A percentile compares a stretch with the other conserved stretches of the same genome.
These are phyloP conservation scores for Drosophila phalerata DNA, from an alignment of 2,888 invertebrate species.

Conservation along the genomic window DNA sequence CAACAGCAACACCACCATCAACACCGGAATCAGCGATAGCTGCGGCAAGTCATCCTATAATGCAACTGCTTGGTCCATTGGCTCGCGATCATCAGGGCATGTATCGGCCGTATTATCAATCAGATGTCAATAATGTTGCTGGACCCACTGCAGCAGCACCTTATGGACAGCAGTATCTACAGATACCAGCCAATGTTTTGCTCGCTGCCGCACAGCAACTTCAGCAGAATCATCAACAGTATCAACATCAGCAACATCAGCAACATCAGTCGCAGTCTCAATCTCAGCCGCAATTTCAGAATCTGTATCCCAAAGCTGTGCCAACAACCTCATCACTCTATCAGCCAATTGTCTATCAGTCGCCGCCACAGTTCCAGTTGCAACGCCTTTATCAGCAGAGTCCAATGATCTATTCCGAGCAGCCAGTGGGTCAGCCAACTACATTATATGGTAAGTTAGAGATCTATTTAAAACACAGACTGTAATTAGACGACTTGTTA, in stretches of 20 bases:
- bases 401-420: slow-evolving; percentile 57
- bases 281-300: slow-evolving; percentile 10
- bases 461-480: not conserved
- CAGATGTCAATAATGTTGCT: slow-evolving; percentile 48
- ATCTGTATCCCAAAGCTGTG: slow-evolving; percentile 48
- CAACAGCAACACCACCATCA: slow-evolving; percentile 34
- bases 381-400: slow-evolving; percentile 28
- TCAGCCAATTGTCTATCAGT: slow-evolving; percentile 55
- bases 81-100: slow-evolving; percentile 77
- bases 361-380: slow-evolving; percentile 30
- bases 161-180: slow-evolving; percentile 67
- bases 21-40: slow-evolving; percentile 23
- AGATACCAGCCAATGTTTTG: slow-evolving; percentile 70
- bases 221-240: slow-evolving; percentile 62
- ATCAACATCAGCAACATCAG: slow-evolving; percentile 54
- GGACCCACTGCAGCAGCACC: slow-evolving; percentile 38
- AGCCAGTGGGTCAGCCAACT: slow-evolving; percentile 35
- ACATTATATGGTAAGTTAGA: slow-evolving; percentile 56
- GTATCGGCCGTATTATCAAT: slow-evolving; percentile 69
- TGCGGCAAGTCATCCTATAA: slow-evolving; percentile 44
- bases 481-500: not conserved
- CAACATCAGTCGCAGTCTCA: not conserved
- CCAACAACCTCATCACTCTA: slow-evolving; percentile 40
- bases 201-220: slow-evolving; percentile 71
- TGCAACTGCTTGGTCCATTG: slow-evolving; percentile 72